A percentile compares a stretch with the other conserved stretches of the same genome.
Evolutionary conservation across 2,888 invertebrate species (phyloP).

Genomic region (Agonopterix alstromeriana): DNA sequence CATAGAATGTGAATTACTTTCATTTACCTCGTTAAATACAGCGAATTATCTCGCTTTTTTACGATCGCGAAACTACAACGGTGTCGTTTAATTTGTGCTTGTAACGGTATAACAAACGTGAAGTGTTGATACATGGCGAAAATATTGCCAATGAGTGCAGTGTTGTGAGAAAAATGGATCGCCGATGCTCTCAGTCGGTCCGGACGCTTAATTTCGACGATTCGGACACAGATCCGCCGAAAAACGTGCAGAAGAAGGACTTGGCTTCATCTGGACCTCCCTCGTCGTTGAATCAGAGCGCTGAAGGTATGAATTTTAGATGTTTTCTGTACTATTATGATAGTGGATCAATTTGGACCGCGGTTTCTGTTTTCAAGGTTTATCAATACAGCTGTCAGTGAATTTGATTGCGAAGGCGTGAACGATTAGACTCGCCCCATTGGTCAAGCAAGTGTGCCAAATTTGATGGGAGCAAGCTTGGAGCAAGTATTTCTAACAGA

Average conservation of each 20-base stretch:
- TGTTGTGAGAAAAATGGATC: slow-evolving; percentile 65
- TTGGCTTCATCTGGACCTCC: slow-evolving; percentile 48
- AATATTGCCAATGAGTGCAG: slow-evolving; percentile 54
- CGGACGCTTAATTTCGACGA: slow-evolving; percentile 87
- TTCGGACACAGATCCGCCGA: slow-evolving; percentile 76
- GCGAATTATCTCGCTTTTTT: slow-evolving; percentile 22
- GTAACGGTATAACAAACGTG: slow-evolving; percentile 19
- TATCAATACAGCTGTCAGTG: slow-evolving; percentile 35
- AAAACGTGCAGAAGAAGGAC: slow-evolving; percentile 59
- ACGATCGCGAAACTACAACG: slow-evolving; percentile 14
- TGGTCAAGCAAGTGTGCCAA: slow-evolving; percentile 14
- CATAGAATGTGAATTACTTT: slow-evolving; percentile 35
- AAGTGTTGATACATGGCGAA: slow-evolving; percentile 58
- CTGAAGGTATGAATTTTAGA: slow-evolving; percentile 49
- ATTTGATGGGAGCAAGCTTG: not conserved
- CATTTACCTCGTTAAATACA: slow-evolving; percentile 14
- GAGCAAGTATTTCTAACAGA: too few relatives aligned
- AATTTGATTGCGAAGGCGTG: slow-evolving; percentile 42
- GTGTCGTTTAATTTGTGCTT: slow-evolving; percentile 33
- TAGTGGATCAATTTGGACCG: slow-evolving; percentile 27
- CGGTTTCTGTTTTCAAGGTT: slow-evolving; percentile 59
- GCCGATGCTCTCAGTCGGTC: slow-evolving; percentile 82
- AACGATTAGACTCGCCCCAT: slow-evolving; percentile 27
- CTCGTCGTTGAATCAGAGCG: slow-evolving; percentile 59
- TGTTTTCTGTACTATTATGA: slow-evolving; percentile 17